Base-by-base conservation (phyloP, 2,888 invertebrate genomes). In the Melanophora roralis region DNA sequence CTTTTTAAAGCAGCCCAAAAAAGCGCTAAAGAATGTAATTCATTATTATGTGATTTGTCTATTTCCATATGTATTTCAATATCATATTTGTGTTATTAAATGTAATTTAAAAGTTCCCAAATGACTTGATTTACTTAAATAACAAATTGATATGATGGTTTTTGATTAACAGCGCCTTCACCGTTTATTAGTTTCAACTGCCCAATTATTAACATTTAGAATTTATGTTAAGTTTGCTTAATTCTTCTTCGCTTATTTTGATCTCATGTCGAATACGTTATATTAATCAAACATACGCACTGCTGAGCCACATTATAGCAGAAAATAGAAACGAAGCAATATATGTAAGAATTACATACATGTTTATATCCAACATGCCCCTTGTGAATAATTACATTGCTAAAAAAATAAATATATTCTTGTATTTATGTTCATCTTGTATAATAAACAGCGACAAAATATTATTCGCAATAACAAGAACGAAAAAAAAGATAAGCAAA, bases 311-410 rank as follows among this genome's bases (percentile, higher is more conserved):
- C 23, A 45, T 57, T 55, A 51, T 21, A 36, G 40, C 32, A n/a
- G 34, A 16, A 16, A 0, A n/a, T 21, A 45, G 45, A 23, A 51
- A 34, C 32, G 45, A 27, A 43, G 14, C 16, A 11, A 21, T 32
- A 19, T 60, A n/a, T n/a, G n/a, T n/a, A n/a, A n/a, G n/a, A n/a
- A n/a, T n/a, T n/a, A n/a, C 45, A 53, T 45, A 53, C 43, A 23
- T n/a, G 27, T 6, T 11, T 65, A n/a, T n/a, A n/a, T n/a, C n/a
- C n/a, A 71, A 64, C 53, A 64, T 49, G 57, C 84, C 87, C 85
- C 87, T 82, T 82, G 85, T 85, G 86, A 85, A 87, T 86, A 87
- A 87, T 87, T 86, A 27, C 27, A 6, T 6, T 87, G 85, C 85
- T 86, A 86, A 85, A 84, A 85, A 84, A 86, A 87, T 53, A 9